Evolutionary conservation across 2,113 vertebrate species (phyloP).

Genomic region (Dipodomys stephensi): DNA sequence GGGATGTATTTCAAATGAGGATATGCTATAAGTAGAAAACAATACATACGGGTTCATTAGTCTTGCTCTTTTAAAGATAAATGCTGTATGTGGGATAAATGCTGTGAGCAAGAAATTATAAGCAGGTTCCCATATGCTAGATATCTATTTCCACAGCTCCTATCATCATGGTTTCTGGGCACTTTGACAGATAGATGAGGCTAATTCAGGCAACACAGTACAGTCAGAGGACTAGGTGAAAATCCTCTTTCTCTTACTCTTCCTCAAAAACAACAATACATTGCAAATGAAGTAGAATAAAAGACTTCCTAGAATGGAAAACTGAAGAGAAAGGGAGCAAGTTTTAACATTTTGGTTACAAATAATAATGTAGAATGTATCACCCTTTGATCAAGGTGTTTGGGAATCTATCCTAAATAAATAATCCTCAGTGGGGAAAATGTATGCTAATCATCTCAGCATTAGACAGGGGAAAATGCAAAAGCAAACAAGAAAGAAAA

Average conservation of each 20-base stretch:
- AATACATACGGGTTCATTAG: slow-evolving; percentile 83
- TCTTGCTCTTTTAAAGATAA: slow-evolving; percentile 85
- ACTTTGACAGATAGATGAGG: slow-evolving; percentile 81
- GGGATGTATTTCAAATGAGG: slow-evolving; percentile 76
- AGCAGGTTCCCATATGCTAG: slow-evolving; percentile 83
- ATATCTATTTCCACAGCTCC: slow-evolving; percentile 81
- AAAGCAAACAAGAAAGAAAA: slow-evolving; percentile 37
- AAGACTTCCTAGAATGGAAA: slow-evolving; percentile 55
- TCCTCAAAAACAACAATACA: slow-evolving; percentile 60
- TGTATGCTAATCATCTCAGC: background rate
- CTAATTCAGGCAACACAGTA: slow-evolving; percentile 80
- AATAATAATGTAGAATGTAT: background rate
- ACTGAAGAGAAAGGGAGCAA: background rate
- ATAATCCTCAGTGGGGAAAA: slow-evolving; percentile 20
- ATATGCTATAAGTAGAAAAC: slow-evolving; percentile 80
- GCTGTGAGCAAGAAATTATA: slow-evolving; percentile 82
- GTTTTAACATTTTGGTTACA: slow-evolving; percentile 33
- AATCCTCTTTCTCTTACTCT: slow-evolving; percentile 73
- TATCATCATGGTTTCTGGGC: slow-evolving; percentile 81
- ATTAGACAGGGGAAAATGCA: background rate
- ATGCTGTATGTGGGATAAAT: slow-evolving; percentile 82
- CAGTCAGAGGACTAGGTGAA: slow-evolving; percentile 76
- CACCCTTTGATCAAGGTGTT: slow-evolving; percentile 55
- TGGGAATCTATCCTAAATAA: slow-evolving; percentile 20
- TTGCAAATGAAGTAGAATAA: slow-evolving; percentile 45